A percentile compares a stretch with the other conserved stretches of the same genome.
phyloP scores from a whole-genome alignment of 2,797 vertebrate species.

The Gadopsis marmoratus region DNA sequence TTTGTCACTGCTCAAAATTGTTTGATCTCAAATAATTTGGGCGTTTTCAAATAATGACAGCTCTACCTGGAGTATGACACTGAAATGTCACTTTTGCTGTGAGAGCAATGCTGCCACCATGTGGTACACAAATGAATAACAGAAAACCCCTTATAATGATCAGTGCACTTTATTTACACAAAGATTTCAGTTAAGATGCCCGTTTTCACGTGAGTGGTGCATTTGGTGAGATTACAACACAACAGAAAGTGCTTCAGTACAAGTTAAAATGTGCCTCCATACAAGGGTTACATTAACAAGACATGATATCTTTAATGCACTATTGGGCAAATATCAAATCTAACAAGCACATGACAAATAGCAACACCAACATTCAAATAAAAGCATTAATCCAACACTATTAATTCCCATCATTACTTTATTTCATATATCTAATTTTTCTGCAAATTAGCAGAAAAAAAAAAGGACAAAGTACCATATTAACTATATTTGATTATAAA shows the following conservation, averaged over 20 bases:
- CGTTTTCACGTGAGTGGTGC: slow-evolving; percentile 26
- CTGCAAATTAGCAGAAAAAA: slow-evolving; percentile 42
- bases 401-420: slow-evolving; percentile 45
- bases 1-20: background rate
- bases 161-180: slow-evolving; percentile 80
- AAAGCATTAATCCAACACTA: slow-evolving; percentile 30
- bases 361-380: slow-evolving; percentile 42
- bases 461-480: background rate
- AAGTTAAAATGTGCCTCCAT: slow-evolving; percentile 44
- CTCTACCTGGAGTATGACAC: background rate
- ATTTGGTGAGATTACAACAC: slow-evolving; percentile 51
- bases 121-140: slow-evolving; percentile 67
- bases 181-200: slow-evolving; percentile 43
- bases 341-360: background rate
- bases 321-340: slow-evolving; percentile 20
- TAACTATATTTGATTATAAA: slow-evolving; percentile 31
- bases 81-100: background rate
- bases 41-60: background rate
- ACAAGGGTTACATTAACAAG: slow-evolving; percentile 26
- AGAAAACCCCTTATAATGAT: slow-evolving; percentile 16
- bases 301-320: slow-evolving; percentile 32
- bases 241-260: slow-evolving; percentile 58
- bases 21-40: background rate
- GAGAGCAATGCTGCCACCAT: slow-evolving; percentile 70
- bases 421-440: slow-evolving; percentile 64